Evolutionary conservation across 2,797 vertebrate species (phyloP).

Genomic region (Chloroceryle inda): DNA sequence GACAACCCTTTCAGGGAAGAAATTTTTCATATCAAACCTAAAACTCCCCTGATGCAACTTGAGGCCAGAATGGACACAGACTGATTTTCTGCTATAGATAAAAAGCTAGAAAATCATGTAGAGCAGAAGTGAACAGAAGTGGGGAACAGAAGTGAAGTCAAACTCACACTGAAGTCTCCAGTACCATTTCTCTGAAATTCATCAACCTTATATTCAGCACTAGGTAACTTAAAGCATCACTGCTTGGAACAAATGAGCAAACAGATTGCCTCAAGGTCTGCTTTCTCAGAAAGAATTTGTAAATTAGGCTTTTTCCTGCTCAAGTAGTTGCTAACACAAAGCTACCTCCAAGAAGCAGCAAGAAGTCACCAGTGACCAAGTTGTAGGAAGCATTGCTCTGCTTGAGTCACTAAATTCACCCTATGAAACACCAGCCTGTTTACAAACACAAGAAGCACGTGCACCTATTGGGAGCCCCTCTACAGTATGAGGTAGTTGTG

Average conservation of each 20-base stretch:
- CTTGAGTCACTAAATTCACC: fast-evolving
- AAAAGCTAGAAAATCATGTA: neutral
- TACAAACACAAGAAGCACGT: neutral
- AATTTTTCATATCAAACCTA: neutral
- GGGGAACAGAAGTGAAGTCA: neutral
- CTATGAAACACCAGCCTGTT: neutral
- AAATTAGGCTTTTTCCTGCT: neutral
- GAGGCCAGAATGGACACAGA: neutral
- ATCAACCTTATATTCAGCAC: neutral
- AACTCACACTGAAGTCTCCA: neutral
- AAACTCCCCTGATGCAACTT: neutral
- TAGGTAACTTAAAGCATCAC: neutral
- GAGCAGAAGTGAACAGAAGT: neutral
- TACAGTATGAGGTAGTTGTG: fast-evolving
- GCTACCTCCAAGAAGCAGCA: neutral
- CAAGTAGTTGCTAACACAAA: neutral
- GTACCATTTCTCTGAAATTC: neutral
- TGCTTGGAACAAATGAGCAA: neutral
- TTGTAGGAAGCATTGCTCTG: fast-evolving
- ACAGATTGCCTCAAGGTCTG: fast-evolving
- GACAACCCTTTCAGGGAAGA: neutral
- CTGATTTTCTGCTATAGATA: neutral
- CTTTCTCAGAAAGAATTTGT: neutral
- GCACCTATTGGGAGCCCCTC: neutral
- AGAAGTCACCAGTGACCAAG: neutral